Evolutionary conservation across 2,797 vertebrate genomes (phyloP).

Genomic region (Okamejei kenojei): DNA sequence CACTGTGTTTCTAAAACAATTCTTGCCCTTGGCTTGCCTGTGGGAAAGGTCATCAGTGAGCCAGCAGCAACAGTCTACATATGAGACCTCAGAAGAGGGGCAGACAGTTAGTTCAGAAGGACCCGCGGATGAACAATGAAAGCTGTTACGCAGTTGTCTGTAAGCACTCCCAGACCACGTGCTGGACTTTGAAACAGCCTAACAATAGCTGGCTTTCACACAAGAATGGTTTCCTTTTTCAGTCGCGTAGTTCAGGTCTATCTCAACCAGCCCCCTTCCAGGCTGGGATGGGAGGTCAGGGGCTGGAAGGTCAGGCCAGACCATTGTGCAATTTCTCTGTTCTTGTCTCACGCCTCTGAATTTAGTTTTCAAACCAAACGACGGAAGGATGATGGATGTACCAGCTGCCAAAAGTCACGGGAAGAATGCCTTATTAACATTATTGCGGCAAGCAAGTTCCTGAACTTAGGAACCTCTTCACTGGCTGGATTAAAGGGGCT

Average conservation of each 20-base stretch:
- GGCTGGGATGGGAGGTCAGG: too few species aligned
- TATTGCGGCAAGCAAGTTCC: background rate
- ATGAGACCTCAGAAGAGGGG: too few species aligned
- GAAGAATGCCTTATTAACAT: background rate
- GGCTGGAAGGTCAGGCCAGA: background rate
- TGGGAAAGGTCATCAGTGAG: too few species aligned
- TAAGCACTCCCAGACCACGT: background rate
- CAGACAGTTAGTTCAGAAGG: too few species aligned
- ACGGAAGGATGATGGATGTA: background rate
- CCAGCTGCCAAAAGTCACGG: background rate
- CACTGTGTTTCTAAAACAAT: too few species aligned
- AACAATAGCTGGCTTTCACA: background rate
- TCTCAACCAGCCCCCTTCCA: too few species aligned
- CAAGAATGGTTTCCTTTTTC: background rate
- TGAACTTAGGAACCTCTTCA: background rate
- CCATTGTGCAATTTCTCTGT: background rate
- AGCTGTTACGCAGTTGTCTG: background rate
- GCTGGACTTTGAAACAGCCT: background rate
- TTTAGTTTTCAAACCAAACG: background rate
- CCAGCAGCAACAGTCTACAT: too few species aligned
- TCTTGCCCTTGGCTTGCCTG: too few species aligned
- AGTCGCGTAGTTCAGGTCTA: too few species aligned
- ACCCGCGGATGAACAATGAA: background rate
- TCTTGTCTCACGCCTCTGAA: background rate
- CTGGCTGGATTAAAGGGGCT: background rate